phyloP scores from a whole-genome alignment of 2,888 invertebrate species.

The Amaurobius ferox region DNA sequence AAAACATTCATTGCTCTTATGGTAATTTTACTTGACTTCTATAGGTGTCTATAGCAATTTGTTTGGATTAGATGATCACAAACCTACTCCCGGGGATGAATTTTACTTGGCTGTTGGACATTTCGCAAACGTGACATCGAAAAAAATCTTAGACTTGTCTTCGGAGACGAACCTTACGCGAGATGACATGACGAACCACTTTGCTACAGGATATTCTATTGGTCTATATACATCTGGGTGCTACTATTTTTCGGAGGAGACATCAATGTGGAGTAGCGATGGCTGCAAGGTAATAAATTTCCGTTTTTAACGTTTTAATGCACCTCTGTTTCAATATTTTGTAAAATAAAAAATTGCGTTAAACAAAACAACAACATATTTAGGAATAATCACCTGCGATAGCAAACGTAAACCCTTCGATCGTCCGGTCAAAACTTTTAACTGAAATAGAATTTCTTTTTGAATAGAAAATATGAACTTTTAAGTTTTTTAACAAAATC shows the following conservation, averaged over 20 bases:
- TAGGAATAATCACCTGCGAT: too few relatives aligned
- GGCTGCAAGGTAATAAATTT: conserved; percentile 75
- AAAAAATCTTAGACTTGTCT: background rate
- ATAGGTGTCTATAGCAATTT: conserved; percentile 27
- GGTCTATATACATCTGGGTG: conserved; percentile 76
- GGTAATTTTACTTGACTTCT: too few relatives aligned
- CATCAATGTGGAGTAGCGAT: conserved; percentile 74
- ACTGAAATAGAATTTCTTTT: too few relatives aligned
- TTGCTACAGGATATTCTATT: conserved; percentile 76
- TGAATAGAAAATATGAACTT: too few relatives aligned
- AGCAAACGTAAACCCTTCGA: too few relatives aligned
- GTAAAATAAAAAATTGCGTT: too few relatives aligned
- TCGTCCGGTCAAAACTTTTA: too few relatives aligned
- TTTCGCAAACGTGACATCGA: conserved; percentile 10
- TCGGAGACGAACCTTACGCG: conserved; percentile 62
- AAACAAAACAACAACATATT: too few relatives aligned
- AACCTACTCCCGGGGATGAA: background rate
- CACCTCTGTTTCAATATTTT: too few relatives aligned
- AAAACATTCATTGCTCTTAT: too few relatives aligned
- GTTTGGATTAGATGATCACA: background rate
- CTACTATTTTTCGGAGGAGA: conserved; percentile 75
- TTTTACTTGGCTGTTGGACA: conserved; percentile 54
- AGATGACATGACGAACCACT: conserved; percentile 73
- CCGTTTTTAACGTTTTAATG: too few relatives aligned
- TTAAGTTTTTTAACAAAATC: too few relatives aligned